Base-by-base conservation (phyloP, 2,113 vertebrate genomes). In the Fregata magnificens region DNA sequence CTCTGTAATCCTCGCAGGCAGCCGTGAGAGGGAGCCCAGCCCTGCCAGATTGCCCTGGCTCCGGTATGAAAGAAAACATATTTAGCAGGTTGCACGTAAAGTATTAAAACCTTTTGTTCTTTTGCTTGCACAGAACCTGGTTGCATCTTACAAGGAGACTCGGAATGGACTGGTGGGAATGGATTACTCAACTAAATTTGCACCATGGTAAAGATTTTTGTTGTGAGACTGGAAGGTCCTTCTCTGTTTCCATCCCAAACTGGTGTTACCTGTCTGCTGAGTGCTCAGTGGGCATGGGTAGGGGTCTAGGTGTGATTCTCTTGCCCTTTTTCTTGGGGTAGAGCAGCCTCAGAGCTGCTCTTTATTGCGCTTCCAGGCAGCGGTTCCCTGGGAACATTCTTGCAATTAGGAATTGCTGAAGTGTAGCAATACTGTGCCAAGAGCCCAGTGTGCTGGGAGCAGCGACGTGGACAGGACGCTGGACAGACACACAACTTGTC, bases 161-260 rank as follows among this genome's bases (percentile, higher is more conserved):
- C 98, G 98, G n/a, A 99, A 99, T 22, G 98, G 98, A 42, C 96
- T 99, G 86, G 97, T 98, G 10, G 98, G 98, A 52, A 89, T 93
- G 44, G 98, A 99, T 95, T 99, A 99, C 89, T 99, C 98, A 11
- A 99, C 99, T 24, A 99, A 99, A 88, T 98, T 99, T 73, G 97
- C 98, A 45, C 98, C 98, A 4, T 99, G 99, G 99, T 99, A 95
- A 98, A 49, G 63, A 25, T 25, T 88, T 76, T 38, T 92, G 21
- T 77, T 92, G 22, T 72, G 42, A 79, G 45, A 31, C n/a, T 65
- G 56, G 26, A 55, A 66, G 71, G 24, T 56, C 16, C 29, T 52
- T 86, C 12, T 78, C 67, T 82, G 10, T n/a, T 81, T 16, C 8
- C 17, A 26, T 47, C 80, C 38, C 47, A 78, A 47, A 24, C 4